Percentiles rank a stretch among this genome's conserved stretches.
These are phyloP conservation scores for Otus sunia DNA, from an alignment of 2,113 vertebrate genomes.

Conservation along the genomic window DNA sequence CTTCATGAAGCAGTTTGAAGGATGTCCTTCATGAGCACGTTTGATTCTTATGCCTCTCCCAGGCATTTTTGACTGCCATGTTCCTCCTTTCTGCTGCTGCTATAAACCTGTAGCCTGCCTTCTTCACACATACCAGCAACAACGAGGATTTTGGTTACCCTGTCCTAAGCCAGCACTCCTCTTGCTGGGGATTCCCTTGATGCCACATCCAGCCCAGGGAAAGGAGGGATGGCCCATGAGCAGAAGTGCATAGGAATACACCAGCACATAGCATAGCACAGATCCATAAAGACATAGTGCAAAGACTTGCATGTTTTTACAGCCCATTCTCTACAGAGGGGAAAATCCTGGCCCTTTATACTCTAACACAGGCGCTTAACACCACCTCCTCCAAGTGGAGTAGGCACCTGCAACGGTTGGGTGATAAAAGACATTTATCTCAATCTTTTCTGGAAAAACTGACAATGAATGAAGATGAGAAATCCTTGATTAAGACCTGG, in stretches of 20 bases:
- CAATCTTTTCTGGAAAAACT: constrained; percentile 33
- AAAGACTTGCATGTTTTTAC: not conserved
- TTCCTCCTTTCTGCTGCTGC: not conserved
- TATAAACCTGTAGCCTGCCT: not conserved
- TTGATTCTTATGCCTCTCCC: not conserved
- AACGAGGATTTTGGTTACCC: not conserved
- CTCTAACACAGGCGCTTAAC: not conserved
- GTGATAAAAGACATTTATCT: constrained; percentile 43
- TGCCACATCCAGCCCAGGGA: not conserved
- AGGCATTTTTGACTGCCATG: not conserved
- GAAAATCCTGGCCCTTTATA: not conserved
- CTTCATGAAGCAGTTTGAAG: not conserved
- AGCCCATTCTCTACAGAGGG: not conserved
- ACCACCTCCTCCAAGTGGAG: not conserved
- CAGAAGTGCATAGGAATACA: not conserved
- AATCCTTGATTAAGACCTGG: constrained; percentile 4
- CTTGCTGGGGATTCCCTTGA: not conserved
- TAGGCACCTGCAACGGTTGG: constrained; percentile 1
- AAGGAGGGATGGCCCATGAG: not conserved
- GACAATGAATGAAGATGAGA: constrained; percentile 39
- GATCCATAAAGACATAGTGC: not conserved
- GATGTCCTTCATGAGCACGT: not conserved
- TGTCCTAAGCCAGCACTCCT: not conserved
- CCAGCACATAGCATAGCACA: not conserved
- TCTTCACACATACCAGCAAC: not conserved